phyloP scores from a whole-genome alignment of 2,888 invertebrate species.

The Aphidoletes aphidimyza region DNA sequence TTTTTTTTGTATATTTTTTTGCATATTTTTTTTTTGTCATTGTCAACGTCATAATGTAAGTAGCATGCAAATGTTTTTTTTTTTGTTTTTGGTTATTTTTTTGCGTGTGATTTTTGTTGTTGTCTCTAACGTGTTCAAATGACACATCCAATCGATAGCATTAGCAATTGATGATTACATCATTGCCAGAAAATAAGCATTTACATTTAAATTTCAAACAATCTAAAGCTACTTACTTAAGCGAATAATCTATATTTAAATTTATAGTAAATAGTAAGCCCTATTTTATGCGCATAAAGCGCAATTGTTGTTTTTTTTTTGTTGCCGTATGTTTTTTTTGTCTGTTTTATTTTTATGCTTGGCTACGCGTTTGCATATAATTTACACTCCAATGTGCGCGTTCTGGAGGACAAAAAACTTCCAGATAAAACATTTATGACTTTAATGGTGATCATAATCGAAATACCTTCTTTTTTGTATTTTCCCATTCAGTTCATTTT shows the following conservation, averaged over 20 bases:
- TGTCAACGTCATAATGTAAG: no score
- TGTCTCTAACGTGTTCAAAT: no score
- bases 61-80: no score
- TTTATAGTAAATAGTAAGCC: not conserved
- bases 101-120: not conserved
- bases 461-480: no score
- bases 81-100: not conserved
- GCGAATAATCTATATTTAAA: constrained; percentile 22
- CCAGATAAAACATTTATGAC: constrained; percentile 9
- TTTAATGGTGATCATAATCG: not conserved
- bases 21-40: no score
- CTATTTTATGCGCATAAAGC: not conserved
- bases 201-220: constrained; percentile 14
- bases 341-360: not conserved
- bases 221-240: constrained; percentile 30
- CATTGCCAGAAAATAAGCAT: not conserved
- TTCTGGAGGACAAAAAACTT: not conserved
- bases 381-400: constrained; percentile 6
- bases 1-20: no score
- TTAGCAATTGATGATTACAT: not conserved
- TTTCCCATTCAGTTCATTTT: not conserved
- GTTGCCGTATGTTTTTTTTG: not conserved
- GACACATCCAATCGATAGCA: not conserved
- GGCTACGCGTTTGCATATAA: not conserved
- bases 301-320: not conserved